These are phyloP conservation scores for Aricia agestis DNA, from an alignment of 1,140 invertebrate species.

Conservation along the genomic window DNA sequence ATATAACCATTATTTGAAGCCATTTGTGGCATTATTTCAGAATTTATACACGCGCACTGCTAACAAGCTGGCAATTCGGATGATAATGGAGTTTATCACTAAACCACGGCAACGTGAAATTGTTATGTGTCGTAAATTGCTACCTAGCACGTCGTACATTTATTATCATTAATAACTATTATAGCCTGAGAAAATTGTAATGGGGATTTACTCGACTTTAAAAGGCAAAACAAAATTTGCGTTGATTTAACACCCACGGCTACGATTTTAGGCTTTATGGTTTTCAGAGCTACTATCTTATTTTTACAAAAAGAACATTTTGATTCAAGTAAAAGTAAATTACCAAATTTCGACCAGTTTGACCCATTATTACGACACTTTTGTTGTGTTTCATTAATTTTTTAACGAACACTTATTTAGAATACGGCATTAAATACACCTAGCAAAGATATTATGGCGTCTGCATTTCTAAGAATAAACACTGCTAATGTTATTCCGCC, in stretches of 20 bases:
- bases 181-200: neutral
- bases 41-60: slow-evolving; percentile 6
- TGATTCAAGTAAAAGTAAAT: too few species aligned
- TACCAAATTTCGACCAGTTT: too few species aligned
- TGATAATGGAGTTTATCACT: slow-evolving; percentile 16
- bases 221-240: neutral
- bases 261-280: too few species aligned
- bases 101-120: slow-evolving; percentile 11
- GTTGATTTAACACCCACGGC: too few species aligned
- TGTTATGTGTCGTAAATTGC: slow-evolving; percentile 5
- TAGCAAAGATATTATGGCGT: too few species aligned
- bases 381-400: too few species aligned
- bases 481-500: neutral
- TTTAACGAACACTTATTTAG: too few species aligned
- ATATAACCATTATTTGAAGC: slow-evolving; percentile 13
- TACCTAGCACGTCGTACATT: slow-evolving; percentile 6
- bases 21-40: neutral
- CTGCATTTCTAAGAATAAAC: neutral
- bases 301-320: too few species aligned
- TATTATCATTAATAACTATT: neutral
- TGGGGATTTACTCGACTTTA: neutral
- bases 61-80: slow-evolving; percentile 5
- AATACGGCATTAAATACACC: too few species aligned
- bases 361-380: too few species aligned
- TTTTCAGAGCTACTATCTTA: too few species aligned